Conservation (phyloP, 1,140 invertebrate species). For the Pseudomyrmex dendroicus region DNA sequence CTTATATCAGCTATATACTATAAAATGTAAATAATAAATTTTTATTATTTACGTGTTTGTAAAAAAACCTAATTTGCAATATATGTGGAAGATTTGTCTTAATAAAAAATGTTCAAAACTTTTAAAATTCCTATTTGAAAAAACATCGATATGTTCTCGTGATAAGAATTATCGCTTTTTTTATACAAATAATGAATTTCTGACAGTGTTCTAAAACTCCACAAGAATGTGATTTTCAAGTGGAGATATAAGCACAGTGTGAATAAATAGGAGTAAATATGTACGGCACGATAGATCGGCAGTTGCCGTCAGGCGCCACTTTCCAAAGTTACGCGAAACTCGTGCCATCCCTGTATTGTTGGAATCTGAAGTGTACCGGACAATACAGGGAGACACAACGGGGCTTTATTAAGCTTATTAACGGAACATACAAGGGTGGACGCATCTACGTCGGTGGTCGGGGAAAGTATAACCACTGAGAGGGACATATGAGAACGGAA, state of each 20-base stretch:
- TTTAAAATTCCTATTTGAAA: not conserved
- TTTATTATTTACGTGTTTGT: no score
- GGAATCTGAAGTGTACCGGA: constrained; percentile 71
- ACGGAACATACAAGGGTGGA: constrained; percentile 72
- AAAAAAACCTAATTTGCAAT: not conserved
- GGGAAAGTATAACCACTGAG: constrained; percentile 67
- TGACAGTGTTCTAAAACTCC: no score
- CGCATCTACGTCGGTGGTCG: constrained; percentile 68
- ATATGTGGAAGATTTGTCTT: not conserved
- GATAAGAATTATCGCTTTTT: not conserved
- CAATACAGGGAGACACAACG: constrained; percentile 64
- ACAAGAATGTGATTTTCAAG: not conserved
- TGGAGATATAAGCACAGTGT: no score
- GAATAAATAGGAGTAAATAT: not conserved
- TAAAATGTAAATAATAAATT: not conserved
- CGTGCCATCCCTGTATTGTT: constrained; percentile 71
- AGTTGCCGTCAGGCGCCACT: not conserved
- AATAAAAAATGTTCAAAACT: not conserved
- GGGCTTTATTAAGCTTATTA: constrained; percentile 81
- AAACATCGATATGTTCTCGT: not conserved
- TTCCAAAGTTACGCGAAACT: constrained; percentile 57
- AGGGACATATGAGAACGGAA: constrained; percentile 60
- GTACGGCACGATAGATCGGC: not conserved
- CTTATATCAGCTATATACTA: not conserved
- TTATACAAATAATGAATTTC: not conserved